A percentile compares a stretch with the other conserved stretches of the same genome.
phyloP scores from a whole-genome alignment of 2,888 invertebrate genomes.

The Zaprionus lineosus region DNA sequence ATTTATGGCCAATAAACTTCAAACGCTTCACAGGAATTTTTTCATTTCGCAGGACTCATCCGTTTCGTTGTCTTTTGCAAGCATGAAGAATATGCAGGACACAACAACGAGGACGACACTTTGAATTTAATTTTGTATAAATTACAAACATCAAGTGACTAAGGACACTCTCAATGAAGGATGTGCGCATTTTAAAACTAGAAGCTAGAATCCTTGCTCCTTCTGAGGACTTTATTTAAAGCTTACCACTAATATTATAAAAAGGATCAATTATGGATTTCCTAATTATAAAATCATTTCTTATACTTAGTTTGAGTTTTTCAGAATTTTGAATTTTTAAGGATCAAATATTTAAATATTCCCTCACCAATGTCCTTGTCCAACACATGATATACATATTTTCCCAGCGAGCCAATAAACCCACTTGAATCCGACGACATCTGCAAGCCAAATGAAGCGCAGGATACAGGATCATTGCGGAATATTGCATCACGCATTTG shows the following conservation, averaged over 20 bases:
- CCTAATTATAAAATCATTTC: too few species aligned
- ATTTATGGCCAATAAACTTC: slow-evolving; percentile 79
- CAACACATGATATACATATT: slow-evolving; percentile 37
- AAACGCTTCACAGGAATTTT: slow-evolving; percentile 76
- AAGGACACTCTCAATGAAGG: not conserved
- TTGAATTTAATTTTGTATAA: slow-evolving; percentile 77
- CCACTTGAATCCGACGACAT: slow-evolving; percentile 23
- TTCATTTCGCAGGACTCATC: slow-evolving; percentile 59
- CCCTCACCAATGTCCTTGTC: not conserved
- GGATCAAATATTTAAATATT: not conserved
- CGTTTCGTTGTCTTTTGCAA: slow-evolving; percentile 29
- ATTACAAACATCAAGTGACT: slow-evolving; percentile 59
- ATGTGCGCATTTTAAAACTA: not conserved
- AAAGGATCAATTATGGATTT: too few species aligned
- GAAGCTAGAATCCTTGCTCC: too few species aligned
- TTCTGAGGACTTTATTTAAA: too few species aligned
- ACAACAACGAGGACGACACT: slow-evolving; percentile 60
- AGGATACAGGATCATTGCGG: not conserved
- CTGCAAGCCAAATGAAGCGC: slow-evolving; percentile 50
- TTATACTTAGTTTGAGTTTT: not conserved
- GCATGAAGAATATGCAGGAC: slow-evolving; percentile 4
- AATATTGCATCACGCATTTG: slow-evolving; percentile 33
- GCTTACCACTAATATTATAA: too few species aligned
- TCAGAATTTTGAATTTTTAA: not conserved
- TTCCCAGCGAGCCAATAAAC: slow-evolving; percentile 21